Percentiles rank a stretch among this genome's conserved stretches.
Evolutionary conservation across 2,113 vertebrate species (phyloP).

Genomic region (Caracal caracal): DNA sequence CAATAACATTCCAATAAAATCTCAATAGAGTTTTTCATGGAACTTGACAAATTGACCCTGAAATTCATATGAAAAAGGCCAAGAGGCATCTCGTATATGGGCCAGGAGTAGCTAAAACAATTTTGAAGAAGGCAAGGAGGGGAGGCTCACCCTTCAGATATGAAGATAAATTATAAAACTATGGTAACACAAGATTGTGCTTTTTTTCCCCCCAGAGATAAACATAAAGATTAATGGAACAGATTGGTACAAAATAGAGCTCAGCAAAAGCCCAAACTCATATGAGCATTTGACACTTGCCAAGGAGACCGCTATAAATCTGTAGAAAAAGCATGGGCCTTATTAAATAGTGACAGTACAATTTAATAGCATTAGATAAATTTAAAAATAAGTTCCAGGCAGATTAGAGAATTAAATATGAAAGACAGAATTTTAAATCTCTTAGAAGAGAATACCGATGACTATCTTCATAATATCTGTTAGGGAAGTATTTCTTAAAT

Average conservation of each 20-base stretch:
- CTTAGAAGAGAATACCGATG: background rate
- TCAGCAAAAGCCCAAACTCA: background rate
- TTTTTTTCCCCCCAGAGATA: background rate
- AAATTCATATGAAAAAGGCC: background rate
- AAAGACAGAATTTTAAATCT: background rate
- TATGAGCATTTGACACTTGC: background rate
- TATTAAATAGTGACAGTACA: background rate
- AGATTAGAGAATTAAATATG: background rate
- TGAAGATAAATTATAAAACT: constrained; percentile 13
- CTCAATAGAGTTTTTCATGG: background rate
- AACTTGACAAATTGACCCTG: background rate
- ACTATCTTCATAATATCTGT: background rate
- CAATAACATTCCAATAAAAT: constrained; percentile 38
- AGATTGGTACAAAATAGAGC: background rate
- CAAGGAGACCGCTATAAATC: background rate
- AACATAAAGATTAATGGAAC: background rate
- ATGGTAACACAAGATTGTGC: background rate
- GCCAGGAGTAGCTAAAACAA: background rate
- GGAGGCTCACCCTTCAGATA: background rate
- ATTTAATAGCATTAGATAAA: background rate
- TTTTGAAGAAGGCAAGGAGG: background rate
- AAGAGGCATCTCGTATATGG: background rate
- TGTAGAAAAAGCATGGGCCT: background rate
- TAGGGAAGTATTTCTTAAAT: constrained; percentile 1
- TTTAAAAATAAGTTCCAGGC: background rate